A percentile compares a stretch with the other conserved stretches of the same genome.
These are phyloP conservation scores for Netelia fuscicornis DNA, from an alignment of 2,888 invertebrate species.

Conservation along the genomic window DNA sequence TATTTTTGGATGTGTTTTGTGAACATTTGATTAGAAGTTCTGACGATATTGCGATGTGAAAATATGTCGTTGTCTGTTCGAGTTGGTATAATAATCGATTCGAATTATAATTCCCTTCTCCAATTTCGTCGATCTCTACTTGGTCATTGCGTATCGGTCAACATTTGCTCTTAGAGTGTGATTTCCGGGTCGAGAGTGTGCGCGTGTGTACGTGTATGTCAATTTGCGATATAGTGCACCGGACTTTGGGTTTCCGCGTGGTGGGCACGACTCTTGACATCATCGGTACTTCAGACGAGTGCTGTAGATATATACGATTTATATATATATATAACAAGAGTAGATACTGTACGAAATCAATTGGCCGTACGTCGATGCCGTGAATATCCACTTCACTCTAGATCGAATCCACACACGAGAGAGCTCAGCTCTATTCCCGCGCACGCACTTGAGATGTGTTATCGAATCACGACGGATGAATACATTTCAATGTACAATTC, in stretches of 20 bases:
- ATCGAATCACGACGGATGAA: constrained; percentile 26
- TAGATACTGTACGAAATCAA: constrained; percentile 45
- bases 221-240: constrained; percentile 4
- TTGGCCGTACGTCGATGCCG: constrained; percentile 40
- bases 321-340: background rate
- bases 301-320: background rate
- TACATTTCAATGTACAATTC: background rate
- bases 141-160: constrained; percentile 27
- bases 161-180: constrained; percentile 42
- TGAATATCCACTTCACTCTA: constrained; percentile 42
- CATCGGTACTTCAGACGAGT: constrained; percentile 57
- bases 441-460: constrained; percentile 21
- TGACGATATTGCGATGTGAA: too few species aligned
- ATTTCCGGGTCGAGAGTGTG: constrained; percentile 24
- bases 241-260: constrained; percentile 14
- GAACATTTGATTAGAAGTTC: too few species aligned
- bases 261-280: constrained; percentile 41
- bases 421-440: constrained; percentile 3
- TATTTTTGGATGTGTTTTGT: too few species aligned
- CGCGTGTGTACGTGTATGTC: constrained; percentile 17
- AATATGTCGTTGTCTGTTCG: too few species aligned
- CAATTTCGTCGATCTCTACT: constrained; percentile 12
- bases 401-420: constrained; percentile 18
- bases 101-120: background rate
- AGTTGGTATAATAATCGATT: background rate